phyloP scores from a whole-genome alignment of 1,140 invertebrate genomes.

The Whitmania pigra region DNA sequence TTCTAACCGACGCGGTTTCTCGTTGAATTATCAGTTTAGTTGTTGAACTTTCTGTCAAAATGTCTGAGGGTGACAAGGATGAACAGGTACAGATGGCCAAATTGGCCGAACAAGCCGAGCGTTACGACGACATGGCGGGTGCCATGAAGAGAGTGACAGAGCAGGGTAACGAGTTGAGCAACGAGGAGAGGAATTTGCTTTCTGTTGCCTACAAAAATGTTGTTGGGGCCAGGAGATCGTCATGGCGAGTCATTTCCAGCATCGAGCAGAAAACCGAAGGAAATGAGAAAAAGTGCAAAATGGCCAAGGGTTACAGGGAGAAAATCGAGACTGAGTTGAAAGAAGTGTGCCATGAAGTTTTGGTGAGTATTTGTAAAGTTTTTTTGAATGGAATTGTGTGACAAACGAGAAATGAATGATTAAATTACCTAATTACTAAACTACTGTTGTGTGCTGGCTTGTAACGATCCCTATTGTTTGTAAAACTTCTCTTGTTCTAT shows the following conservation, averaged over 20 bases:
- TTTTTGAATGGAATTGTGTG: no score
- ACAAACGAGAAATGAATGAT: no score
- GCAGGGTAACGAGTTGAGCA: conserved; percentile 44
- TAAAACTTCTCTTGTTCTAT: no score
- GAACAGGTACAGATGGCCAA: conserved; percentile 97
- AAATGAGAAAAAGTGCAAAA: conserved; percentile 85
- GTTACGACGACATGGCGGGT: conserved; percentile 72
- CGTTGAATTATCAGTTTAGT: no score
- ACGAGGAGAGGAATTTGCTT: conserved; percentile 85
- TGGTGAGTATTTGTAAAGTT: conserved; percentile 58
- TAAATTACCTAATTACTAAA: no score
- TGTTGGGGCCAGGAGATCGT: conserved; percentile 84
- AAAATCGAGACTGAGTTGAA: conserved; percentile 97
- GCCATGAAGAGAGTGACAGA: conserved; percentile 57
- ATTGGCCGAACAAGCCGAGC: conserved; percentile 95
- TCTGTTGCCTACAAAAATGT: conserved; percentile 99
- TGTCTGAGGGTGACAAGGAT: conserved; percentile 62
- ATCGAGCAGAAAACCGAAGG: conserved; percentile 76
- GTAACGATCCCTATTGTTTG: no score
- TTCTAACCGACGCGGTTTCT: no score
- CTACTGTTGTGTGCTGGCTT: no score
- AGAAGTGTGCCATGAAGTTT: conserved; percentile 95
- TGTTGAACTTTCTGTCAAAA: no score
- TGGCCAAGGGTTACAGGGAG: conserved; percentile 96
- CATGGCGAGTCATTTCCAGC: conserved; percentile 93